Conservation (phyloP, 2,888 invertebrate species). For the Euphydryas editha region DNA sequence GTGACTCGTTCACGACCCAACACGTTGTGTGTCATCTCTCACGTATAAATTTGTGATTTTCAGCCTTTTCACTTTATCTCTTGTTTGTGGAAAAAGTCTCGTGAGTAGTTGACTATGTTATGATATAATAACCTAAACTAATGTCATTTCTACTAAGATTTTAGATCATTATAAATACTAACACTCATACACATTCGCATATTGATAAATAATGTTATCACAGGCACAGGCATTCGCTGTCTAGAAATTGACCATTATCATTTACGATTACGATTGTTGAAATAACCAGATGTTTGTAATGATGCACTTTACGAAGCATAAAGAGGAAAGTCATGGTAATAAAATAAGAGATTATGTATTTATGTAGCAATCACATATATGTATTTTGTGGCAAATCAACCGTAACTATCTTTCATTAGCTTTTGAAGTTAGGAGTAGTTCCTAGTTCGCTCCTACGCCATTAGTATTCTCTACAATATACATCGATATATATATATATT, state of each 20-base stretch:
- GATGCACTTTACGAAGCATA: too few species aligned
- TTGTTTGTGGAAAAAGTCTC: neutral
- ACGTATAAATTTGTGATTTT: conserved; percentile 9
- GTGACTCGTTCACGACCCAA: conserved; percentile 4
- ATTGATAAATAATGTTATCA: too few species aligned
- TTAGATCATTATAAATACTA: too few species aligned
- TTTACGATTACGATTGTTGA: too few species aligned
- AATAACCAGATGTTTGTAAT: too few species aligned
- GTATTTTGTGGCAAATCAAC: neutral
- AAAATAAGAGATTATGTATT: too few species aligned
- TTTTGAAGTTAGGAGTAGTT: neutral
- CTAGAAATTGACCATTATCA: too few species aligned
- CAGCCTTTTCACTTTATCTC: neutral
- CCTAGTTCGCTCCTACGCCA: neutral
- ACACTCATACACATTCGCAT: too few species aligned
- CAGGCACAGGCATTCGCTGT: too few species aligned
- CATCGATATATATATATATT: neutral
- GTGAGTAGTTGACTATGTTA: neutral
- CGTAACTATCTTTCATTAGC: neutral
- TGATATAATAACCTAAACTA: neutral
- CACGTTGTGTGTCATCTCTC: neutral
- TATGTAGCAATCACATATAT: too few species aligned
- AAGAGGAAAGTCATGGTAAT: too few species aligned
- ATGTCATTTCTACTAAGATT: too few species aligned
- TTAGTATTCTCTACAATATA: neutral